Evolutionary conservation across 2,113 vertebrate genomes (phyloP).

Genomic region (Butastur rufipennis): DNA sequence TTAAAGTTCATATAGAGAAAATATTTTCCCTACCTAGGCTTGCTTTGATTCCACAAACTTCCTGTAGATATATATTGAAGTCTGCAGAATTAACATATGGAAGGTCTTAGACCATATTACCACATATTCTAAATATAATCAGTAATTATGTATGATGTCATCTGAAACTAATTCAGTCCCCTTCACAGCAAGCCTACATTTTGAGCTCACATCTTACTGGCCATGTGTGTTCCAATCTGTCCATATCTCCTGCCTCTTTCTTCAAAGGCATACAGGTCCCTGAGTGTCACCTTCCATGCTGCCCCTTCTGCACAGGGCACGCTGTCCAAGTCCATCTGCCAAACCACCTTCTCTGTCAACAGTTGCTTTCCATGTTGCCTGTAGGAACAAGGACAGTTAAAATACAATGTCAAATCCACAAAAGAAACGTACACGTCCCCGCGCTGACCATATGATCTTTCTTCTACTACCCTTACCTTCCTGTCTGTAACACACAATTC

Average conservation of each 20-base stretch:
- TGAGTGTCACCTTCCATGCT: neutral
- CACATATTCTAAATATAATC: slow-evolving; percentile 28
- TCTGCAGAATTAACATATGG: neutral
- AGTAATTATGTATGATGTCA: neutral
- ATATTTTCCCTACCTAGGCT: neutral
- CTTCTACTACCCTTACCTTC: neutral
- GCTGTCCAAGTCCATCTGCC: neutral
- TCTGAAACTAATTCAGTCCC: neutral
- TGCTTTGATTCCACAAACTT: neutral
- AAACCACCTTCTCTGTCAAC: neutral
- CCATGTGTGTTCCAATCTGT: neutral
- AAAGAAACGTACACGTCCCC: neutral
- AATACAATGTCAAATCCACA: neutral
- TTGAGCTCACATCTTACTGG: neutral
- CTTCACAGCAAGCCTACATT: neutral
- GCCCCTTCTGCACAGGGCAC: neutral
- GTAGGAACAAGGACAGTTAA: neutral
- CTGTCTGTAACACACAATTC: neutral
- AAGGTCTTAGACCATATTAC: neutral
- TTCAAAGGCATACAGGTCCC: neutral
- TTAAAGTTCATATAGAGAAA: neutral
- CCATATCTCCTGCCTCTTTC: neutral
- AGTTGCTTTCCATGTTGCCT: neutral
- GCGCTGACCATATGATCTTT: neutral
- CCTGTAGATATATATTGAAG: neutral